Evolutionary conservation across 2,797 vertebrate genomes (phyloP).

Genomic region (Cuculus canorus): DNA sequence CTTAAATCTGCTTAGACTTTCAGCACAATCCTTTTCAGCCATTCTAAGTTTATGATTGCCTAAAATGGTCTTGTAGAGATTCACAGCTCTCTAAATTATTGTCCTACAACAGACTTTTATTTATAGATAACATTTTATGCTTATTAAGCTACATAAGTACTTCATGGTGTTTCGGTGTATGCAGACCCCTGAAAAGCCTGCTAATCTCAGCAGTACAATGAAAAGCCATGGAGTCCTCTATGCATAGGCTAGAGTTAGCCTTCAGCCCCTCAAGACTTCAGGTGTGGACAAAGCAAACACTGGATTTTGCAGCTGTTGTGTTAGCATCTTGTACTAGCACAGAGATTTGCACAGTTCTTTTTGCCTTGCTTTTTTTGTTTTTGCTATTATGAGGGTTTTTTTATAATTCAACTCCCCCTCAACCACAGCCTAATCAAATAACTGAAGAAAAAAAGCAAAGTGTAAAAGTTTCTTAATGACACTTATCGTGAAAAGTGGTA

Average conservation of each 20-base stretch:
- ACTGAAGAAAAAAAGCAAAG: background rate
- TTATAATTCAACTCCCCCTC: background rate
- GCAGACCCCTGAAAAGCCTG: background rate
- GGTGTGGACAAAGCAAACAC: background rate
- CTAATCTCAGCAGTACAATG: background rate
- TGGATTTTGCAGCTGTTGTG: background rate
- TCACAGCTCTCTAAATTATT: background rate
- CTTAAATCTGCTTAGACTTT: background rate
- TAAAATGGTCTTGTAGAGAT: background rate
- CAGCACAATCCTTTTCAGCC: background rate
- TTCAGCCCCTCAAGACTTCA: background rate
- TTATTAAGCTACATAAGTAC: background rate
- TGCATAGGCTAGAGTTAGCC: background rate
- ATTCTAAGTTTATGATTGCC: background rate
- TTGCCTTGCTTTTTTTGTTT: background rate
- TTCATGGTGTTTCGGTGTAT: background rate
- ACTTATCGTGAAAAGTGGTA: background rate
- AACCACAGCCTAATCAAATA: background rate
- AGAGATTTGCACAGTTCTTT: background rate
- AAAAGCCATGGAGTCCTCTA: background rate
- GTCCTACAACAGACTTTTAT: background rate
- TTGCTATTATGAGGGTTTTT: background rate
- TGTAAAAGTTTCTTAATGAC: background rate
- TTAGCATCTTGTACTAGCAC: background rate
- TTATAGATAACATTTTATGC: background rate